These are phyloP conservation scores for Aegithalos caudatus DNA, from an alignment of 2,113 vertebrate species.

Conservation along the genomic window DNA sequence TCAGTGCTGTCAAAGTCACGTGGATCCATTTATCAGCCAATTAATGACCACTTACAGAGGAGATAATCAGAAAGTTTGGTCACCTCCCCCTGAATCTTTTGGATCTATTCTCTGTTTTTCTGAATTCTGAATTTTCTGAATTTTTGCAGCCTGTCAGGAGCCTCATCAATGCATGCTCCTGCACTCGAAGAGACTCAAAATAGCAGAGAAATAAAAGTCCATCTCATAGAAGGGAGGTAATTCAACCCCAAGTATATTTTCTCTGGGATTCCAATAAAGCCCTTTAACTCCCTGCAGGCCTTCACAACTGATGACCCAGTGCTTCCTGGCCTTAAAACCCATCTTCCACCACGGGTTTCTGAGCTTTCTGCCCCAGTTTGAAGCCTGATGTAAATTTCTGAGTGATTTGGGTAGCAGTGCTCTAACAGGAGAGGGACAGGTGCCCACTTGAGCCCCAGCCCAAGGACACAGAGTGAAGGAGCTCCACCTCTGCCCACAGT, in stretches of 20 bases:
- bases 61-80: not conserved
- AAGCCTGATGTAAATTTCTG: not conserved
- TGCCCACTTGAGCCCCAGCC: not conserved
- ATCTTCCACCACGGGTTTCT: accelerated
- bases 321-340: not conserved
- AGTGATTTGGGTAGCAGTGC: not conserved
- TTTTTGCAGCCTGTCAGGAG: not conserved
- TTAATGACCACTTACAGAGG: not conserved
- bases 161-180: accelerated
- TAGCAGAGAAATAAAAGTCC: not conserved
- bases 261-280: not conserved
- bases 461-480: accelerated
- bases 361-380: not conserved
- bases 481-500: accelerated
- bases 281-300: not conserved
- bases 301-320: too few relatives aligned
- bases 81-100: not conserved
- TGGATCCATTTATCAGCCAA: not conserved
- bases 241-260: not conserved
- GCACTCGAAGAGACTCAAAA: not conserved
- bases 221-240: not conserved
- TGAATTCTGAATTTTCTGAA: too few relatives aligned
- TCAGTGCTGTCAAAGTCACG: not conserved
- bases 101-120: not conserved
- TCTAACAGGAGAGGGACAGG: not conserved